Evolutionary conservation across 2,797 vertebrate genomes (phyloP).

Genomic region (Pseudochirops corinnae): DNA sequence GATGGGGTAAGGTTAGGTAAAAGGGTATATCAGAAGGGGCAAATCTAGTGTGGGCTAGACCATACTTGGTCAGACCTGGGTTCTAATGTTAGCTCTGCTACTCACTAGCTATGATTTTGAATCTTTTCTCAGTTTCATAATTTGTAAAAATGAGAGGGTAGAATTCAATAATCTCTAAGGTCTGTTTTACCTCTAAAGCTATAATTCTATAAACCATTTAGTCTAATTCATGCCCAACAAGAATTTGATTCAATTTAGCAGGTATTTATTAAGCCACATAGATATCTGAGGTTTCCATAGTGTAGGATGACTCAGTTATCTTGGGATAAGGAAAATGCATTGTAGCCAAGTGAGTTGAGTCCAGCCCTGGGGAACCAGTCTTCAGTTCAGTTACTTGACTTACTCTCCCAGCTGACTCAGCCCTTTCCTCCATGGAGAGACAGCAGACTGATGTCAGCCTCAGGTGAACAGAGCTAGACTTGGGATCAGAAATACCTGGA

Average conservation of each 20-base stretch:
- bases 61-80: not conserved
- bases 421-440: not conserved
- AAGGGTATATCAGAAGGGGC: too few relatives aligned
- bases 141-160: not conserved
- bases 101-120: not conserved
- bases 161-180: not conserved
- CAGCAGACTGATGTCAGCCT: not conserved
- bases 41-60: not conserved
- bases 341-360: not conserved
- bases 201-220: not conserved
- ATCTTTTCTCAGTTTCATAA: not conserved
- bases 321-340: not conserved
- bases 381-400: not conserved
- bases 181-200: not conserved
- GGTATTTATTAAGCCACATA: not conserved
- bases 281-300: not conserved
- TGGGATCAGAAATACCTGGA: not conserved
- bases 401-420: not conserved
- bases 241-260: not conserved
- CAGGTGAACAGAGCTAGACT: not conserved
- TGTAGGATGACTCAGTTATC: not conserved
- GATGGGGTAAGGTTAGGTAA: not conserved
- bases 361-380: not conserved
- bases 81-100: not conserved
- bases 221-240: not conserved